phyloP scores from a whole-genome alignment of 2,888 invertebrate genomes.

The Uloborus plumipes region DNA sequence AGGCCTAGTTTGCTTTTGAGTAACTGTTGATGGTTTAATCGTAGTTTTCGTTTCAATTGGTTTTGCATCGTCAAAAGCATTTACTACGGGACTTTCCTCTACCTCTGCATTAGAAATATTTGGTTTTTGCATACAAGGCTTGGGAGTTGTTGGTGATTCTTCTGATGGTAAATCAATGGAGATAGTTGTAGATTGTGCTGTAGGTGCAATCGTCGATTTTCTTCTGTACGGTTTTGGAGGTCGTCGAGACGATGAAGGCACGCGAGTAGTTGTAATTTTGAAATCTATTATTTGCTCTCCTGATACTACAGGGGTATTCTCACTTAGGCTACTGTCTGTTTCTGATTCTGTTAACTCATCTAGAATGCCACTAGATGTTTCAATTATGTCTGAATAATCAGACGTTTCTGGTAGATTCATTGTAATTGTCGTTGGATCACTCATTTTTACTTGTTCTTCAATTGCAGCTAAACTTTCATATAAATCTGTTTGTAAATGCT shows the following conservation, averaged over 20 bases:
- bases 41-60: not conserved
- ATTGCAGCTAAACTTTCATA: slow-evolving; percentile 44
- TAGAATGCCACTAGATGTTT: slow-evolving; percentile 8
- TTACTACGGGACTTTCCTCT: not conserved
- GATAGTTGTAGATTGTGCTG: not conserved
- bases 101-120: not conserved
- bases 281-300: not conserved
- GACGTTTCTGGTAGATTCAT: slow-evolving; percentile 36
- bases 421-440: slow-evolving; percentile 25
- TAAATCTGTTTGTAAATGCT: slow-evolving; percentile 18
- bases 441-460: slow-evolving; percentile 23
- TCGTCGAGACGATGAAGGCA: not conserved
- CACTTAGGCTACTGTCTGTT: not conserved
- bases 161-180: not conserved
- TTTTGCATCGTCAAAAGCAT: not conserved
- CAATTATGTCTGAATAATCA: slow-evolving; percentile 14
- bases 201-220: not conserved
- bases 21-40: not conserved
- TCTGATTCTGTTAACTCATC: not conserved
- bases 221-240: not conserved
- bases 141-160: not conserved
- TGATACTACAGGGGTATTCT: not conserved
- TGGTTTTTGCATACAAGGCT: slow-evolving; percentile 27
- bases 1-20: slow-evolving; percentile 3
- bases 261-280: not conserved